Evolutionary conservation across 92 coral and sea anemone species (phyloP).

Genomic region (Pocillopora grandis): DNA sequence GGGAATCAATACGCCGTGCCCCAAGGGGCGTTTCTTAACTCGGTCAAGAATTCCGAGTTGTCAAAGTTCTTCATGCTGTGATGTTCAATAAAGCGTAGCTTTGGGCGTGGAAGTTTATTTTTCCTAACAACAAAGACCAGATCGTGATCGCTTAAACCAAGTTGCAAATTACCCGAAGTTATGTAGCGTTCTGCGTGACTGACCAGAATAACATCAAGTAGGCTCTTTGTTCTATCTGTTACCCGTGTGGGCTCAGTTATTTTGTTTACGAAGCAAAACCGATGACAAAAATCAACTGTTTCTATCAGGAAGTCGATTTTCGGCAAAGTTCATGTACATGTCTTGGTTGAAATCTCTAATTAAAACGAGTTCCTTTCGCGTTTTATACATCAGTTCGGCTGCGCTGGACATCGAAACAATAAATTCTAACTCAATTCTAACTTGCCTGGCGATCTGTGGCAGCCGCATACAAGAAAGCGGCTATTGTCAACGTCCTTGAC

Average conservation of each 20-base stretch:
- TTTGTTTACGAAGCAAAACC: slow-evolving; percentile 54
- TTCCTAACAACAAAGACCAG: slow-evolving; percentile 52
- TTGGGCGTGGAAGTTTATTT: neutral
- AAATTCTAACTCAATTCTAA: too few species aligned
- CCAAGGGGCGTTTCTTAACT: slow-evolving; percentile 48
- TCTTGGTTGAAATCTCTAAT: slow-evolving; percentile 9
- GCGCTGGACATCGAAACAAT: too few species aligned
- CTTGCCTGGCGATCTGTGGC: too few species aligned
- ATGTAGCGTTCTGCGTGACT: slow-evolving; percentile 54
- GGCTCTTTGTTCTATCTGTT: slow-evolving; percentile 35
- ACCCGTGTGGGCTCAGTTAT: slow-evolving; percentile 62
- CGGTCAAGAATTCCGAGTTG: too few species aligned
- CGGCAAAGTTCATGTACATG: slow-evolving; percentile 9
- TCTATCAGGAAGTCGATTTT: slow-evolving; percentile 47
- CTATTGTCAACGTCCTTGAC: too few species aligned
- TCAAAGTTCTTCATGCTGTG: too few species aligned
- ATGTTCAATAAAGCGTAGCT: too few species aligned
- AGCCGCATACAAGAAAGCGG: too few species aligned
- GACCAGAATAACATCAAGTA: slow-evolving; percentile 61
- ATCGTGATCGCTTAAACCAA: slow-evolving; percentile 60
- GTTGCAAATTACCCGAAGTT: slow-evolving; percentile 46
- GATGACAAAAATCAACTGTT: slow-evolving; percentile 53
- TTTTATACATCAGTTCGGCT: too few species aligned
- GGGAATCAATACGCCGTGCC: slow-evolving; percentile 46
- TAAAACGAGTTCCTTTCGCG: too few species aligned